Evolutionary conservation across 2,888 invertebrate species (phyloP).

Genomic region (Microchrysa polita): DNA sequence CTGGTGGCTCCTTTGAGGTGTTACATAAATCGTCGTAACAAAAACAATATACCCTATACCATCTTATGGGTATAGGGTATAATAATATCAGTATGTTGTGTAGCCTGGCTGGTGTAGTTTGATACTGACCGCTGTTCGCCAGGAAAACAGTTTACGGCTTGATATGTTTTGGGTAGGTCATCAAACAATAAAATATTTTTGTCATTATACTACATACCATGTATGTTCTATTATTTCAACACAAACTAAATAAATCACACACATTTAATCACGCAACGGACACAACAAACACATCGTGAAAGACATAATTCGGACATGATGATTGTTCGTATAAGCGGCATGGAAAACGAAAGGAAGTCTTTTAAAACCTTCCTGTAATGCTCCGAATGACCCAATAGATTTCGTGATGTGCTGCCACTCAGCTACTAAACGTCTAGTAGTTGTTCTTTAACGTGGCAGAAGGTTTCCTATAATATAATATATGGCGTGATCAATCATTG

Average conservation of each 20-base stretch:
- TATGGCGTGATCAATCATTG: slow-evolving; percentile 43
- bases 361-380: slow-evolving; percentile 3
- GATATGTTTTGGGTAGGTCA: slow-evolving; percentile 30
- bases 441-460: not conserved
- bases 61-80: too few species aligned
- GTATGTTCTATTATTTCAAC: slow-evolving; percentile 30
- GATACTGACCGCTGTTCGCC: too few species aligned
- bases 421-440: slow-evolving; percentile 26
- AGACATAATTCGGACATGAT: not conserved
- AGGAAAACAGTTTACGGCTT: slow-evolving; percentile 10
- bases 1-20: too few species aligned
- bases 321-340: slow-evolving; percentile 18
- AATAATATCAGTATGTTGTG: too few species aligned
- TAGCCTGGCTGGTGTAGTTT: too few species aligned
- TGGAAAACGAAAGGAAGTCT: slow-evolving; percentile 21
- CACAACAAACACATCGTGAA: not conserved
- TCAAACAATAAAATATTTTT: slow-evolving; percentile 6
- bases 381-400: not conserved
- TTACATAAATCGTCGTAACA: too few species aligned
- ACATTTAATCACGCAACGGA: slow-evolving; percentile 32
- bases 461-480: slow-evolving; percentile 29
- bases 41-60: too few species aligned
- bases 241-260: slow-evolving; percentile 42
- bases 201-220: too few species aligned
- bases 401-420: too few species aligned